A percentile compares a stretch with the other conserved stretches of the same genome.
Evolutionary conservation across 2,888 invertebrate genomes (phyloP).

Genomic region (Papilio demoleus): DNA sequence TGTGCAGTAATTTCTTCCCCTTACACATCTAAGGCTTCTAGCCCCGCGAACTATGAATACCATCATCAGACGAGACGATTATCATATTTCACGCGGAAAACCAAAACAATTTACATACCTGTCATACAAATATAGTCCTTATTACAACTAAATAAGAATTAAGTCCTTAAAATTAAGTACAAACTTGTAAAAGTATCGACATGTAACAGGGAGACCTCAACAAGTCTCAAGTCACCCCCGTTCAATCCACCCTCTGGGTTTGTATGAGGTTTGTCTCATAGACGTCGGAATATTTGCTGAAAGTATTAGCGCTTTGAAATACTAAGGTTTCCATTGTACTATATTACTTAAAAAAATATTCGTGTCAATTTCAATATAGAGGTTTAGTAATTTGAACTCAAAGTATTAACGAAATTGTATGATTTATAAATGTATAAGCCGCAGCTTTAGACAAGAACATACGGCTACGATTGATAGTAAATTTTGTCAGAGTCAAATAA

Average conservation of each 20-base stretch:
- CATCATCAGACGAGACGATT: conserved; percentile 76
- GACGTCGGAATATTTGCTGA: conserved; percentile 72
- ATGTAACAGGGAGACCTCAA: conserved; percentile 67
- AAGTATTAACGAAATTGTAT: background rate
- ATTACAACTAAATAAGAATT: conserved; percentile 34
- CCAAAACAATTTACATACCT: conserved; percentile 35
- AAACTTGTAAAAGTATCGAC: conserved; percentile 50
- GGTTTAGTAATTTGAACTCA: conserved; percentile 15
- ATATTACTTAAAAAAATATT: conserved; percentile 31
- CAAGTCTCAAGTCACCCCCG: conserved; percentile 68
- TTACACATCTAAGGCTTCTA: conserved; percentile 65
- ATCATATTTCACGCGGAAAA: conserved; percentile 74
- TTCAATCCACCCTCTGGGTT: conserved; percentile 64
- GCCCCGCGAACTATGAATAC: conserved; percentile 76
- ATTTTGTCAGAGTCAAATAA: too few relatives aligned
- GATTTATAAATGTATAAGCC: background rate
- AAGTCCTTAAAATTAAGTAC: conserved; percentile 39
- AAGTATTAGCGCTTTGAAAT: conserved; percentile 65
- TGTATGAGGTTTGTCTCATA: conserved; percentile 69
- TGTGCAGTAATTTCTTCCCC: conserved; percentile 66
- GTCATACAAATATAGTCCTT: conserved; percentile 40
- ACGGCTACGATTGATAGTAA: too few relatives aligned
- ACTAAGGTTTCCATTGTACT: conserved; percentile 50
- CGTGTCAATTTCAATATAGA: conserved; percentile 29
- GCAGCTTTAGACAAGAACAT: background rate